A percentile compares a stretch with the other conserved stretches of the same genome.
Evolutionary conservation across 2,888 invertebrate species (phyloP).

Genomic region (Orthosia cruda): DNA sequence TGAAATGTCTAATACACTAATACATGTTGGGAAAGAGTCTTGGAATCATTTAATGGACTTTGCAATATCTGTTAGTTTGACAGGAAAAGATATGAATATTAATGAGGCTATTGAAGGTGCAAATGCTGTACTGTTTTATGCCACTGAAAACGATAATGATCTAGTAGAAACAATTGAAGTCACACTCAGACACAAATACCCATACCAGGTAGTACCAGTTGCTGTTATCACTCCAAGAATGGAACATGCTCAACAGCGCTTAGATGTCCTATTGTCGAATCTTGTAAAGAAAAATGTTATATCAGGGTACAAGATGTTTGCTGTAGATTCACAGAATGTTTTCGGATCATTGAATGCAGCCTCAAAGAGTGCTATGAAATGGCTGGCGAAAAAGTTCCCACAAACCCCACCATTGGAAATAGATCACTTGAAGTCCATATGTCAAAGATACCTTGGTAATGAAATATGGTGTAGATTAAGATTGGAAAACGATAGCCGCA

Average conservation of each 20-base stretch:
- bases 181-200: conserved; percentile 82
- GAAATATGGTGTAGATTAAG: conserved; percentile 93
- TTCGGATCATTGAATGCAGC: conserved; percentile 77
- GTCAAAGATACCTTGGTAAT: conserved; percentile 91
- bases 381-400: conserved; percentile 89
- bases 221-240: conserved; percentile 82
- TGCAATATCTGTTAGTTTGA: conserved; percentile 86
- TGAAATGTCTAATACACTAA: conserved; percentile 81
- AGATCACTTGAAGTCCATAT: conserved; percentile 90
- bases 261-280: conserved; percentile 77
- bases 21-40: conserved; percentile 85
- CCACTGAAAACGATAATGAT: conserved; percentile 78
- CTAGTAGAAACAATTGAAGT: conserved; percentile 78
- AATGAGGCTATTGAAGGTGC: conserved; percentile 86
- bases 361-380: conserved; percentile 87
- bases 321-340: conserved; percentile 78
- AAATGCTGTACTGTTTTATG: conserved; percentile 86
- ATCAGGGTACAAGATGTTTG: conserved; percentile 83
- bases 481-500: conserved; percentile 81
- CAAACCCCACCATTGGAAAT: conserved; percentile 91
- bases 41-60: conserved; percentile 90
- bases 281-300: conserved; percentile 80
- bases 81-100: conserved; percentile 71
- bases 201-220: conserved; percentile 86
- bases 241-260: conserved; percentile 68